Conservation (phyloP, 2,113 vertebrate species). For the Pimephales promelas region DNA sequence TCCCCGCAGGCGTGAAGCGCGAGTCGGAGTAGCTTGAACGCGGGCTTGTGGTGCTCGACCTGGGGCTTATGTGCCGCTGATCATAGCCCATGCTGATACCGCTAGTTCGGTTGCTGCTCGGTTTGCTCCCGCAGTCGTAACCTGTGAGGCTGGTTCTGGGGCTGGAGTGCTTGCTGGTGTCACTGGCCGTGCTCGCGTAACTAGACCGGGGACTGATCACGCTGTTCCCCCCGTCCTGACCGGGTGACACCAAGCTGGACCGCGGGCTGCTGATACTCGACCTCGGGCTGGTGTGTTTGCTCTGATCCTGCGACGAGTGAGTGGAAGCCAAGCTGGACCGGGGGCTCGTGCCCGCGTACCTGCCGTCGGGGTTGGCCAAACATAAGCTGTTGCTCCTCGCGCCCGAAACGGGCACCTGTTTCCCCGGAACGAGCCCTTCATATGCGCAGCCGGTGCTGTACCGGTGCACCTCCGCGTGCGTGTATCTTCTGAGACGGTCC, state of each 20-base stretch:
- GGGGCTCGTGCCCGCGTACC: slow-evolving; percentile 75
- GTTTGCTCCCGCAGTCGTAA: slow-evolving; percentile 87
- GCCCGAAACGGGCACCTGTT: slow-evolving; percentile 69
- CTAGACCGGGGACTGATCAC: slow-evolving; percentile 85
- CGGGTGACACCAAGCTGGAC: slow-evolving; percentile 72
- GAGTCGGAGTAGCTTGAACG: slow-evolving; percentile 84
- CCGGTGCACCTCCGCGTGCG: slow-evolving; percentile 80
- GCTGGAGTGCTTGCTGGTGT: slow-evolving; percentile 89
- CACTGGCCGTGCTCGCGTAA: slow-evolving; percentile 91
- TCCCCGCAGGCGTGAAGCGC: slow-evolving; percentile 71
- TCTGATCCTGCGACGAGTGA: slow-evolving; percentile 77
- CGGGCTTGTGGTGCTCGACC: slow-evolving; percentile 86
- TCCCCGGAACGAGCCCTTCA: slow-evolving; percentile 74
- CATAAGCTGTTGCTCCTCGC: slow-evolving; percentile 78
- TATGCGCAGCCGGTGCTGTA: slow-evolving; percentile 77
- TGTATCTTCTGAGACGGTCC: slow-evolving; percentile 81
- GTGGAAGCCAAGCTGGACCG: slow-evolving; percentile 79
- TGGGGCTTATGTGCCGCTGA: slow-evolving; percentile 89
- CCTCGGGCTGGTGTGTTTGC: slow-evolving; percentile 82
- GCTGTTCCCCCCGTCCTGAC: slow-evolving; percentile 68
- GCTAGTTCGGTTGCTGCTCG: slow-evolving; percentile 94
- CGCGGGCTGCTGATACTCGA: slow-evolving; percentile 83
- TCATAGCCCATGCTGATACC: slow-evolving; percentile 98
- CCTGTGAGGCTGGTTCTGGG: slow-evolving; percentile 87
- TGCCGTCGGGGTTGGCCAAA: slow-evolving; percentile 70